Evolutionary conservation across 2,888 invertebrate genomes (phyloP).

Genomic region (Ormyrus rosae): DNA sequence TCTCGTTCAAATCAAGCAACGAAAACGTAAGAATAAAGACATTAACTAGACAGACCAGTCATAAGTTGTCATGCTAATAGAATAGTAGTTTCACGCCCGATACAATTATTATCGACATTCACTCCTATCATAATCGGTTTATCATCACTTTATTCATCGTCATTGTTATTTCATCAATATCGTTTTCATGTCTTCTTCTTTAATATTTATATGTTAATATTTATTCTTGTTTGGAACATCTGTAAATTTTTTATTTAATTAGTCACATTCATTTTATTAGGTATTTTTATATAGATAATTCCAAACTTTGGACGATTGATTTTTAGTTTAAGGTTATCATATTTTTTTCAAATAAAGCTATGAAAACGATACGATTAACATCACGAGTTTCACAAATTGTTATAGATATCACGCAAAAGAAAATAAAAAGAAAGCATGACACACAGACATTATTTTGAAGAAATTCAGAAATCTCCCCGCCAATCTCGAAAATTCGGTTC

Average conservation of each 20-base stretch:
- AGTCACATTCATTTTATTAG: slow-evolving; percentile 55
- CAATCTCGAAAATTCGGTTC: slow-evolving; percentile 50
- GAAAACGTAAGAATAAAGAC: slow-evolving; percentile 66
- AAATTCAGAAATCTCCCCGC: slow-evolving; percentile 46
- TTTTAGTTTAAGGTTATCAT: slow-evolving; percentile 10
- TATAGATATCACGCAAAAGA: slow-evolving; percentile 52
- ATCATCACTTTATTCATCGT: slow-evolving; percentile 56
- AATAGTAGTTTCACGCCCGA: slow-evolving; percentile 68
- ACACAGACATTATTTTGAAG: slow-evolving; percentile 53
- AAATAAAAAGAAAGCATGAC: slow-evolving; percentile 55
- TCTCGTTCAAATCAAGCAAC: slow-evolving; percentile 63
- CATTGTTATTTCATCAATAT: slow-evolving; percentile 36
- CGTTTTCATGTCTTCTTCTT: slow-evolving; percentile 50
- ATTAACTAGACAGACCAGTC: slow-evolving; percentile 69
- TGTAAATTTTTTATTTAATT: slow-evolving; percentile 66
- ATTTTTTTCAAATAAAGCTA: slow-evolving; percentile 25
- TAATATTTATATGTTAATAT: slow-evolving; percentile 62
- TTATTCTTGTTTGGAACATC: slow-evolving; percentile 66
- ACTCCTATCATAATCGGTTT: slow-evolving; percentile 55
- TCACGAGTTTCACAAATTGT: slow-evolving; percentile 48
- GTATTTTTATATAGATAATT: slow-evolving; percentile 8
- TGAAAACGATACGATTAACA: slow-evolving; percentile 51
- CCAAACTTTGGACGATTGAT: slow-evolving; percentile 39
- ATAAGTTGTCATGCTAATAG: slow-evolving; percentile 71
- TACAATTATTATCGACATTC: slow-evolving; percentile 62